Evolutionary conservation across 2,888 invertebrate genomes (phyloP).

Genomic region (Lochmaea crataegi): DNA sequence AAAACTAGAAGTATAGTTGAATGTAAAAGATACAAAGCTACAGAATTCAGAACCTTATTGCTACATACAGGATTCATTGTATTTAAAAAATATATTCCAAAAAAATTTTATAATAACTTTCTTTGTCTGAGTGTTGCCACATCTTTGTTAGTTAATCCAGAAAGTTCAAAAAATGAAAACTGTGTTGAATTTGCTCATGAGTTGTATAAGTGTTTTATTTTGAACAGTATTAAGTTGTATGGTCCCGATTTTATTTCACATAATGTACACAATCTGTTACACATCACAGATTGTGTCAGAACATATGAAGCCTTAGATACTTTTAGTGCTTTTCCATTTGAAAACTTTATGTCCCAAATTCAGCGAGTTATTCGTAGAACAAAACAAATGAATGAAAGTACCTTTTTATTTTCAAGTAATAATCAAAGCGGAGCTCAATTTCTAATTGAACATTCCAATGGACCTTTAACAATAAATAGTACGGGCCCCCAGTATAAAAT

Average conservation of each 20-base stretch:
- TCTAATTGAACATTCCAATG: constrained; percentile 10
- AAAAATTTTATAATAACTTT: constrained; percentile 38
- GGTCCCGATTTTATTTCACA: constrained; percentile 3
- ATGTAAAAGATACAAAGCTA: constrained; percentile 41
- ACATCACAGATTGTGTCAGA: constrained; percentile 33
- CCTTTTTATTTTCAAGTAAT: background rate
- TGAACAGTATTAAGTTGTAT: constrained; percentile 25
- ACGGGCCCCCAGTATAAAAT: constrained; percentile 17
- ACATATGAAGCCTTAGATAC: constrained; percentile 40
- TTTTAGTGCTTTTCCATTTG: constrained; percentile 31
- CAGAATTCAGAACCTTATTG: constrained; percentile 29
- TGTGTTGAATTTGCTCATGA: constrained; percentile 34
- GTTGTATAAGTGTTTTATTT: constrained; percentile 34
- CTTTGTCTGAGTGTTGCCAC: constrained; percentile 32
- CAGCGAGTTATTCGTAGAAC: constrained; percentile 19
- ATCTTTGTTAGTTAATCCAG: constrained; percentile 23
- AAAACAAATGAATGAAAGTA: background rate
- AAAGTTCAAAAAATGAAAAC: constrained; percentile 12
- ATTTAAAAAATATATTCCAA: constrained; percentile 27
- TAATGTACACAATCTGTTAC: constrained; percentile 33
- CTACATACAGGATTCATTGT: constrained; percentile 31
- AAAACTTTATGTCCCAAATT: constrained; percentile 21
- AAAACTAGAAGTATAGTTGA: constrained; percentile 35
- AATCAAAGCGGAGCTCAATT: background rate
- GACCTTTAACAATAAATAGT: constrained; percentile 11